A percentile compares a stretch with the other conserved stretches of the same genome.
Evolutionary conservation across 2,888 invertebrate genomes (phyloP).

Genomic region (Sinodicranocentrus sp.): DNA sequence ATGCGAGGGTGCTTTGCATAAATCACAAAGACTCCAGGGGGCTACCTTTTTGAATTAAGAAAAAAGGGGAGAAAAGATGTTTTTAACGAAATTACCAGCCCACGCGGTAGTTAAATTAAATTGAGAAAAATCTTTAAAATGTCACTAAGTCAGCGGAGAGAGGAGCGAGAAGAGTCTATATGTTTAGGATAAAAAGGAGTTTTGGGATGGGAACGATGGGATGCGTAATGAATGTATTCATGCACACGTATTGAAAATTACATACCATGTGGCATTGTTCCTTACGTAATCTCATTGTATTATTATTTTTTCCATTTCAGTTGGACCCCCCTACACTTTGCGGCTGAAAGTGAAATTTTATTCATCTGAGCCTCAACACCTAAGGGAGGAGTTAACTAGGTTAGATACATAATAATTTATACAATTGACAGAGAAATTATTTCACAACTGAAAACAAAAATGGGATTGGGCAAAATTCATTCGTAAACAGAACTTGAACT

Average conservation of each 20-base stretch:
- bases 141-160: constrained; percentile 1
- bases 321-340: constrained; percentile 98
- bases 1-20: too few species aligned
- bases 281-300: constrained; percentile 17
- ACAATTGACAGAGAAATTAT: neutral
- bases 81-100: neutral
- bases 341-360: constrained; percentile 98
- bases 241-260: constrained; percentile 7
- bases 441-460: neutral
- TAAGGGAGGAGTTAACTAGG: constrained; percentile 97
- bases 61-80: neutral
- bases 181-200: neutral
- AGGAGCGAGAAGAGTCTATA: too few species aligned
- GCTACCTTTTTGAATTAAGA: neutral
- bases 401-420: constrained; percentile 76
- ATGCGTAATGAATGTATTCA: constrained; percentile 4
- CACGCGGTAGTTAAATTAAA: constrained; percentile 22
- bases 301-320: constrained; percentile 79
- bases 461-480: too few species aligned
- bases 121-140: constrained; percentile 1
- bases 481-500: too few species aligned
- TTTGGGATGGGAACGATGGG: neutral
- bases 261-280: neutral
- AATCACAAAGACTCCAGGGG: constrained; percentile 25
- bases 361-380: constrained; percentile 97